A percentile compares a stretch with the other conserved stretches of the same genome.
Evolutionary conservation across 2,888 invertebrate species (phyloP).

Genomic region (Drosophila mercatorum): DNA sequence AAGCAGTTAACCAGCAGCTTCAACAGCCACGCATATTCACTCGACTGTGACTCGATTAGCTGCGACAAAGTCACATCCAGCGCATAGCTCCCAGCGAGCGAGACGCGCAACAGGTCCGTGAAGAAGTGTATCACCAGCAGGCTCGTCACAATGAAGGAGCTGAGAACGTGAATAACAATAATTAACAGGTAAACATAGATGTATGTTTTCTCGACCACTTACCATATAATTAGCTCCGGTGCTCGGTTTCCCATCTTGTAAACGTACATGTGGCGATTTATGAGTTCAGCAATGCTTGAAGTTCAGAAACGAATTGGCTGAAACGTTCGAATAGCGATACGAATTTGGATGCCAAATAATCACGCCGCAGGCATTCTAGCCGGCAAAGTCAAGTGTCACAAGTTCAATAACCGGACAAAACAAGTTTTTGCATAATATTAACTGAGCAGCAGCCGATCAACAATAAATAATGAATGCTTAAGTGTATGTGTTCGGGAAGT

Average conservation of each 20-base stretch:
- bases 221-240: slow-evolving; percentile 84
- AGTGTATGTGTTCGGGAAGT: slow-evolving; percentile 16
- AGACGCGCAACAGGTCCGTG: slow-evolving; percentile 82
- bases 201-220: slow-evolving; percentile 8
- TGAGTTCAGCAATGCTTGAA: slow-evolving; percentile 7
- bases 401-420: slow-evolving; percentile 71
- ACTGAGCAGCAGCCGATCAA: slow-evolving; percentile 5
- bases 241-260: slow-evolving; percentile 82
- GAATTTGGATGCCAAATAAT: slow-evolving; percentile 18
- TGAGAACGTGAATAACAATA: slow-evolving; percentile 16
- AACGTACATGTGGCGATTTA: slow-evolving; percentile 48
- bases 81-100: slow-evolving; percentile 80
- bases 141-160: slow-evolving; percentile 78
- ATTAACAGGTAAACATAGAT: background rate
- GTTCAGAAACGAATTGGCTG: slow-evolving; percentile 23
- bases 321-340: slow-evolving; percentile 25
- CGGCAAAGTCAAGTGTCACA: slow-evolving; percentile 70
- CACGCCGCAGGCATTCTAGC: slow-evolving; percentile 42
- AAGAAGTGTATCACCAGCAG: slow-evolving; percentile 83
- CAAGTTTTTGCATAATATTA: slow-evolving; percentile 68
- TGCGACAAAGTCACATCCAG: slow-evolving; percentile 82
- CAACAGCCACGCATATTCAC: slow-evolving; percentile 90
- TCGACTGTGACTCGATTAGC: slow-evolving; percentile 85
- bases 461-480: slow-evolving; percentile 34
- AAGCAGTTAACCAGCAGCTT: slow-evolving; percentile 92